Base-by-base conservation (phyloP, 2,113 vertebrate species). In the Gadus macrocephalus region DNA sequence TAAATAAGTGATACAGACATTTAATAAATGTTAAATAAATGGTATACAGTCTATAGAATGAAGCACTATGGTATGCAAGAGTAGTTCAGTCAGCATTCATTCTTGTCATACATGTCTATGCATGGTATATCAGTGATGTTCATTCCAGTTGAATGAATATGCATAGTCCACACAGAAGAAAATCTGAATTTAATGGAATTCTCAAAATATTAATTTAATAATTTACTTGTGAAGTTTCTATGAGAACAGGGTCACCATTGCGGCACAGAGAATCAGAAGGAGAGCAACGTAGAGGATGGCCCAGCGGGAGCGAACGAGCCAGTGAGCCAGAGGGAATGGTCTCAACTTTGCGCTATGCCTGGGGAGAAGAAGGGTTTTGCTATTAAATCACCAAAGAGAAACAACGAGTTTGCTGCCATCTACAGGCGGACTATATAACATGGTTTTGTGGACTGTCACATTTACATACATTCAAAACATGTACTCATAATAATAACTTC, bases 241-340 rank as follows among this genome's bases (percentile, higher is more conserved):
- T 67, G 90, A 76, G 58, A 90, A 65, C 55, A 81, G 71, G 0
- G 78, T 86, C 72, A 92, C 0, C 1, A 84, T 67, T 11, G 92
- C 16, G 16, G 92, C 74, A 66, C 87, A 89, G 68, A 88, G 62
- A 0, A 94, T 69, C 63, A 89, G 85, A 1, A 89, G 67, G 53
- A 93, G 81, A 70, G 91, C 89, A 8, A 87, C 65, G 81, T 84
- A 89, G 68, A 90, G 64, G 15, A 91, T 81, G 70, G 87, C 11
- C 89, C 89, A 89, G 75, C 80, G 87, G 64, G 90, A 87, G 59
- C 74, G 83, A 0, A 85, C 71, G 80, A 91, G n/a, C 87, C 81
- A 72, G 64, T 76, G 81, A 74, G 82, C 49, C 85, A 81, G 78
- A 72, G 83, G 89, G 65, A 78, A 79, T 11, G 81, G 88, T 0